Evolutionary conservation across 2,113 vertebrate genomes (phyloP), one percentile per base, ranked within the genome.

Genomic region (Strix aluco): DNA sequence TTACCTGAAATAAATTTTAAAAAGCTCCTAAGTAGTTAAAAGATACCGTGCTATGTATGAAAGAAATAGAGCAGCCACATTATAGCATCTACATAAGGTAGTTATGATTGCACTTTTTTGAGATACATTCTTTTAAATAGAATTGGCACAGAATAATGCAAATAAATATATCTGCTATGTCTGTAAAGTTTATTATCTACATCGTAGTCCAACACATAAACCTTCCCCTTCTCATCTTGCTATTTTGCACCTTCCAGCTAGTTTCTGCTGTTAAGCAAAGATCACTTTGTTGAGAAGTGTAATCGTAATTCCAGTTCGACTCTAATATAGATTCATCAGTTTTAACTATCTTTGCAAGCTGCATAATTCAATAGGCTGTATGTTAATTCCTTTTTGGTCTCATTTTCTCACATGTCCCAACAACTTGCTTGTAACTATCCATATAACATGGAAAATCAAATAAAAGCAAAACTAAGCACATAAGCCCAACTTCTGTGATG

Each of bases 1-100:
- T 99, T 99, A 71, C 99, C 99, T 99, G 78, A 93, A 98, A 97
- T 74, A 59, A 73, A 97, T 38, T 66, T 70, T 36, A 81, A 91
- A 83, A 78, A 88, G 5, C 34, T 83, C 25, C 72, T 93, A 65
- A 84, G 30, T 38, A 38, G 13, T 92, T 55, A 78, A 62, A 91
- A 91, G 63, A 85, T 32, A 88, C 8, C 83, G 15, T 34, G 26
- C 14, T 63, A 67, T 36, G 10, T 34, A 75, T 57, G 9, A 84
- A 94, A 55, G n/a, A 96, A 90, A 79, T 3, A 66, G 9, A 71
- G 27, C 4, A 62, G 52, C 22, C 54, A 58, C 11, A 36, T 57
- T 59, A 78, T 3, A 81, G 17, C 15, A 59, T 21, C 25, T 65
- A 17, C 21, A 5, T 57, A 88, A 71, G 15, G 29, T 15, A 86